Conservation (phyloP, 2,113 vertebrate genomes). For the Urocynchramus pylzowi region DNA sequence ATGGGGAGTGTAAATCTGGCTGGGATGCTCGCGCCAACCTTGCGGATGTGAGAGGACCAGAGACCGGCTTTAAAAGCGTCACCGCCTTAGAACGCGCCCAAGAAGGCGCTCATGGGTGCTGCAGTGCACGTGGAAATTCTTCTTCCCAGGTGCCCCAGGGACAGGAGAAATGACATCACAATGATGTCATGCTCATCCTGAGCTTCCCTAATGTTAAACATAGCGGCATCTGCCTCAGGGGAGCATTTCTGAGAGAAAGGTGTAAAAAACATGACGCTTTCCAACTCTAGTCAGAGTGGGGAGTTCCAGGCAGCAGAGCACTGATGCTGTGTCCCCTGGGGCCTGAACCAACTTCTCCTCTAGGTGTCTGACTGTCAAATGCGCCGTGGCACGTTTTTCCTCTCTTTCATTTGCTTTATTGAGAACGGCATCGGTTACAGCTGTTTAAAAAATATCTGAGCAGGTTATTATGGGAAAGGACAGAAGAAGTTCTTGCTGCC, state of each 20-base stretch:
- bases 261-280: slow-evolving; percentile 17
- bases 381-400: neutral
- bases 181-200: neutral
- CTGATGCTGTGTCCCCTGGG: neutral
- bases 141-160: neutral
- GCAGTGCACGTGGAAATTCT: neutral
- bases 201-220: neutral
- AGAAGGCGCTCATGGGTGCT: neutral
- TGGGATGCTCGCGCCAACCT: neutral
- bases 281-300: neutral
- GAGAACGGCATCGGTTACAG: neutral
- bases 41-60: neutral
- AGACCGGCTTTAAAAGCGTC: neutral
- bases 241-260: neutral
- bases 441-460: slow-evolving; percentile 46
- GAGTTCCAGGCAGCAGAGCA: neutral
- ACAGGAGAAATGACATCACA: neutral
- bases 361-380: slow-evolving; percentile 34
- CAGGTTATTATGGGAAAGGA: slow-evolving; percentile 36
- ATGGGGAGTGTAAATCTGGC: neutral
- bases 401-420: slow-evolving; percentile 25
- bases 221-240: neutral
- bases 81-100: neutral
- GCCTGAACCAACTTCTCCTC: slow-evolving; percentile 2
- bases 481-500: neutral